Evolutionary conservation across 2,888 invertebrate species (phyloP).

Genomic region (Trimorus sp.): DNA sequence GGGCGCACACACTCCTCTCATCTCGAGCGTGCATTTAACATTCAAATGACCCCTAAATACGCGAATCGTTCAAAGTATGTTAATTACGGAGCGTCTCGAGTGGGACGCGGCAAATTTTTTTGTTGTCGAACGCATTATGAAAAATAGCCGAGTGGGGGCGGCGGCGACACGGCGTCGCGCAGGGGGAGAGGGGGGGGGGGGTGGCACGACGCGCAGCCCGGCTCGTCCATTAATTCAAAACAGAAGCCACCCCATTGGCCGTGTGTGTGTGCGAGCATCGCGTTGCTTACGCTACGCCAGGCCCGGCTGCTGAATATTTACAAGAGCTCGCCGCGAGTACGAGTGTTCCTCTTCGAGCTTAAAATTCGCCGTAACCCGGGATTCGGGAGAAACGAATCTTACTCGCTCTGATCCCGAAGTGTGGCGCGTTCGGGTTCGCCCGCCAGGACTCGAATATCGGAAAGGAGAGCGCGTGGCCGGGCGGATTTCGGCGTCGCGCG

Average conservation of each 20-base stretch:
- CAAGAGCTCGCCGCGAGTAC: conserved; percentile 65
- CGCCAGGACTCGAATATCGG: conserved; percentile 67
- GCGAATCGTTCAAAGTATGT: conserved; percentile 61
- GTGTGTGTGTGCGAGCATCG: conserved; percentile 38
- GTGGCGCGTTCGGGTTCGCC: not conserved
- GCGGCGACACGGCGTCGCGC: conserved; percentile 7
- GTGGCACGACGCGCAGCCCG: conserved; percentile 23
- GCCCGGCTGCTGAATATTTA: conserved; percentile 69
- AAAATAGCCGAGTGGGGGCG: conserved; percentile 41
- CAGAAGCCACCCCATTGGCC: conserved; percentile 51
- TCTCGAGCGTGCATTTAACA: conserved; percentile 60
- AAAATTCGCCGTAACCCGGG: conserved; percentile 66
- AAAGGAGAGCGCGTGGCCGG: conserved; percentile 67
- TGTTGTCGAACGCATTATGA: conserved; percentile 59
- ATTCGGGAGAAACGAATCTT: conserved; percentile 70
- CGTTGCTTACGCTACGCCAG: conserved; percentile 60
- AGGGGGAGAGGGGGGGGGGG: conserved; percentile 4
- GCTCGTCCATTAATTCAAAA: conserved; percentile 64
- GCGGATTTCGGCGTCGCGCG: conserved; percentile 24
- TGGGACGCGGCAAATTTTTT: conserved; percentile 56
- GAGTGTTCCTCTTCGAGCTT: conserved; percentile 68
- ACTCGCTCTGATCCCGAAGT: conserved; percentile 39
- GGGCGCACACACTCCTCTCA: conserved; percentile 28
- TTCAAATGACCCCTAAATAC: conserved; percentile 63
- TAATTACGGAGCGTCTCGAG: conserved; percentile 61